These are phyloP conservation scores for Anadara kagoshimensis DNA, from an alignment of 1,140 invertebrate genomes.

Conservation along the genomic window DNA sequence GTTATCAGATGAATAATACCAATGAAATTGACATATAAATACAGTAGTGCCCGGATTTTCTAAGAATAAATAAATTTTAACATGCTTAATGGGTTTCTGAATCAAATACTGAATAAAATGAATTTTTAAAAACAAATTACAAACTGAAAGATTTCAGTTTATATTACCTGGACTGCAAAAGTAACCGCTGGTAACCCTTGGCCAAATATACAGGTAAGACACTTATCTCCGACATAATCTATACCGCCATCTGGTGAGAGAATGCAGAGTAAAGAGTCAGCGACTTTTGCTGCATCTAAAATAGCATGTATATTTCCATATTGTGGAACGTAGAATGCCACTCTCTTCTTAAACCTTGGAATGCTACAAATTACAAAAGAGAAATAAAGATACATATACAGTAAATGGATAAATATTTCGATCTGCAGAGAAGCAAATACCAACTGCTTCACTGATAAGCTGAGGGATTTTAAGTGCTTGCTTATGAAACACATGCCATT, in stretches of 20 bases:
- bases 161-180: constrained; percentile 81
- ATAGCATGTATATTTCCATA: constrained; percentile 82
- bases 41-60: background rate
- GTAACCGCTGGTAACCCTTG: constrained; percentile 89
- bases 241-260: constrained; percentile 78
- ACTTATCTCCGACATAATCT: constrained; percentile 85
- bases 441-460: background rate
- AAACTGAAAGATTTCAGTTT: background rate
- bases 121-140: background rate
- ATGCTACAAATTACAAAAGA: constrained; percentile 77
- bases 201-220: constrained; percentile 83
- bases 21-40: background rate
- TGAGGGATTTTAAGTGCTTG: too few relatives aligned
- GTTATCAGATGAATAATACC: background rate
- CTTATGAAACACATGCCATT: too few relatives aligned
- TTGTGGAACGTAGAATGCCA: constrained; percentile 84
- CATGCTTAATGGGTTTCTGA: too few relatives aligned
- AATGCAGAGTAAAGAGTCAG: constrained; percentile 88
- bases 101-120: too few relatives aligned
- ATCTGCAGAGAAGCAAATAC: background rate
- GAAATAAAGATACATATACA: background rate
- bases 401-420: background rate
- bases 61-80: too few relatives aligned
- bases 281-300: constrained; percentile 89
- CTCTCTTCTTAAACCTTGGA: constrained; percentile 89